These are phyloP conservation scores for Cryptops parisi DNA, from an alignment of 2,888 invertebrate genomes.

Conservation along the genomic window DNA sequence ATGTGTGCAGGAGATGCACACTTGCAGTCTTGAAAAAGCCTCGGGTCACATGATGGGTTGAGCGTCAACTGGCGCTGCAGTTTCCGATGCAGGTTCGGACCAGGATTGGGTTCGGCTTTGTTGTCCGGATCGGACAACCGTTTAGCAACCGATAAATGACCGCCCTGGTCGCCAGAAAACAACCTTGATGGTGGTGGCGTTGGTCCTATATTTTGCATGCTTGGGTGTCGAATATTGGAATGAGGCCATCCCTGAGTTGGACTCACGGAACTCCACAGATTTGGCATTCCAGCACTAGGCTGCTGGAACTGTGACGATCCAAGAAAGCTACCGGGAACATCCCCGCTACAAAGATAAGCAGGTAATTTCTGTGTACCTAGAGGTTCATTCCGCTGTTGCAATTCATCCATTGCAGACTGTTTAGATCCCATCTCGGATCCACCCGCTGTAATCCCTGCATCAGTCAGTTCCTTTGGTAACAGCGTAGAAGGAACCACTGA, in stretches of 20 bases:
- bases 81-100: conserved; percentile 56
- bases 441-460: background rate
- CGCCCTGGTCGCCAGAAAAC: conserved; percentile 23
- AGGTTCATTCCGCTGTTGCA: background rate
- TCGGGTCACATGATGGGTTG: conserved; percentile 64
- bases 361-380: background rate
- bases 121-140: conserved; percentile 30
- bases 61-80: conserved; percentile 63
- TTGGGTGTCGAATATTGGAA: background rate
- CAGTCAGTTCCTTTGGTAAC: conserved; percentile 14
- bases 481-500: conserved; percentile 41
- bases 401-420: background rate
- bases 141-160: conserved; percentile 33
- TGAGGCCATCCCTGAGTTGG: conserved; percentile 3
- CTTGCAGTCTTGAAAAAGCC: conserved; percentile 36
- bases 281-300: background rate
- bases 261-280: background rate
- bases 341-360: background rate
- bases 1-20: conserved; percentile 7
- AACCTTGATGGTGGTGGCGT: conserved; percentile 10
- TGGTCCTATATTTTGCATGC: conserved; percentile 1
- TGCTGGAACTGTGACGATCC: background rate
- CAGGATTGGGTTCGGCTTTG: conserved; percentile 11
- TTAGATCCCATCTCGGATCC: background rate
- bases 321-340: background rate